A percentile compares a stretch with the other conserved stretches of the same genome.
These are phyloP conservation scores for Scaptomyza polygonia DNA, from an alignment of 2,888 invertebrate species.

Conservation along the genomic window DNA sequence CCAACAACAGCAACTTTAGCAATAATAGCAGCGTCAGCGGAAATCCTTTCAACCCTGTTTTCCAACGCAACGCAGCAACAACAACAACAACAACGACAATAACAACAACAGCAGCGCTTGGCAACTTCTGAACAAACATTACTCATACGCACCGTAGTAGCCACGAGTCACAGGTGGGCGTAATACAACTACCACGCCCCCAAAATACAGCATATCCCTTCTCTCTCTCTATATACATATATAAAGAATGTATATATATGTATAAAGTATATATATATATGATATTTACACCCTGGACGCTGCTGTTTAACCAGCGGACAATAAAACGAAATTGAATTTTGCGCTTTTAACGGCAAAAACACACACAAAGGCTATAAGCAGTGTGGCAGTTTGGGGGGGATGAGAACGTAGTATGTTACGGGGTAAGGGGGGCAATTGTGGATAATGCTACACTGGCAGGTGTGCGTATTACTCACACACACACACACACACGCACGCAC, in stretches of 20 bases:
- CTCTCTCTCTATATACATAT: conserved; percentile 5
- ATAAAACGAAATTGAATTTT: conserved; percentile 78
- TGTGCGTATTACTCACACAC: conserved; percentile 30
- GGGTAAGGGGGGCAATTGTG: conserved; percentile 6
- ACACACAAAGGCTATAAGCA: conserved; percentile 59
- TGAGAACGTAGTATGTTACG: not conserved
- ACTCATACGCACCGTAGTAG: conserved; percentile 58
- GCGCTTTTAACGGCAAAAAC: conserved; percentile 72
- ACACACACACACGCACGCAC: conserved; percentile 11
- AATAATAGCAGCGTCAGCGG: conserved; percentile 47
- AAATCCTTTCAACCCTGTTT: conserved; percentile 26
- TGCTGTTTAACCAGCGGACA: conserved; percentile 74
- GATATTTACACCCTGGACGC: conserved; percentile 48
- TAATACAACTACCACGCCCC: conserved; percentile 67
- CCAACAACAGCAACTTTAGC: conserved; percentile 17
- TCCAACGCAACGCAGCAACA: not conserved
- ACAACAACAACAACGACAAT: not conserved
- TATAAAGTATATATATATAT: conserved; percentile 6
- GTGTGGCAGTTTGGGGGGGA: not conserved
- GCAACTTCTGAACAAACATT: conserved; percentile 42
- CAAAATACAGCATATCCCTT: not conserved
- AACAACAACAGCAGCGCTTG: not conserved
- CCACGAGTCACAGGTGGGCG: conserved; percentile 73
- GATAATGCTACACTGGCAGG: conserved; percentile 28
- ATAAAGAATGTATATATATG: not conserved